phyloP scores from a whole-genome alignment of 2,113 vertebrate species.

The Rousettus leschenaultii region DNA sequence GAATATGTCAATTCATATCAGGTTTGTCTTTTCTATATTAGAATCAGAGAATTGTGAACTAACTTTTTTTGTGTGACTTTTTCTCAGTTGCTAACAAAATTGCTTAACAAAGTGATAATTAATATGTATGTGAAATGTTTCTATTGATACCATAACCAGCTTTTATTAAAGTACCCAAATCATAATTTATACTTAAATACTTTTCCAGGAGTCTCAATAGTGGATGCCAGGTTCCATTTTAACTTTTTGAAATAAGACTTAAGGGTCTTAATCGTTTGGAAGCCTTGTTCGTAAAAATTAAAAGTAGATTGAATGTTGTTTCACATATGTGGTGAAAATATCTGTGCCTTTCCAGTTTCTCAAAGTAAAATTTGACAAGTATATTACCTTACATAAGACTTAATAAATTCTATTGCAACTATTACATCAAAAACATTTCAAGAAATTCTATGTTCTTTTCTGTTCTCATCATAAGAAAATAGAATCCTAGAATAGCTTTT shows the following conservation, averaged over 20 bases:
- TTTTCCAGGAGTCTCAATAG: neutral
- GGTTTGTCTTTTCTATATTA: neutral
- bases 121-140: neutral
- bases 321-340: neutral
- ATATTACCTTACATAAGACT: neutral
- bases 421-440: neutral
- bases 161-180: neutral
- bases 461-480: neutral
- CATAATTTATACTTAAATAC: neutral
- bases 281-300: neutral
- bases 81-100: neutral
- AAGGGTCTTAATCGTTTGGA: neutral
- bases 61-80: neutral
- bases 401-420: neutral
- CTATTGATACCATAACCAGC: neutral
- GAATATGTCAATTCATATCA: neutral
- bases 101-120: neutral
- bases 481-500: neutral
- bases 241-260: neutral
- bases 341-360: neutral
- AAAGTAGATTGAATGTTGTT: neutral
- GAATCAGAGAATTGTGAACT: neutral
- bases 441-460: neutral
- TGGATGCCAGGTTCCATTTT: neutral
- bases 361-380: neutral